These are phyloP conservation scores for Scaptomyza parva DNA, from an alignment of 2,888 invertebrate species.

Conservation along the genomic window DNA sequence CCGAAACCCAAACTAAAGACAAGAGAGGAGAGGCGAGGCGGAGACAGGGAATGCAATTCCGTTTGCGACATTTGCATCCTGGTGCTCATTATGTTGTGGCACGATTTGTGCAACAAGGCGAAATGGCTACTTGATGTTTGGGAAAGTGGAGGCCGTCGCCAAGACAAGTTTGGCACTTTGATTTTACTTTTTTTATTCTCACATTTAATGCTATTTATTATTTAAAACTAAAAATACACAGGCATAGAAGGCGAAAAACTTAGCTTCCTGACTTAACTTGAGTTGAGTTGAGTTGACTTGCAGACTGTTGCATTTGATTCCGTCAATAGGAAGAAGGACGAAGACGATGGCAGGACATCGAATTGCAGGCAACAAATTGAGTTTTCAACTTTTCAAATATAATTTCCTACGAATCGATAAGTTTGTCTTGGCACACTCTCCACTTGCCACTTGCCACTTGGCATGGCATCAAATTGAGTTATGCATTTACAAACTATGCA, in stretches of 20 bases:
- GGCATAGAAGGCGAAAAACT: conserved; percentile 35
- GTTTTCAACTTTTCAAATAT: conserved; percentile 77
- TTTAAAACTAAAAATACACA: conserved; percentile 64
- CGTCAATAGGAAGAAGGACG: conserved; percentile 19
- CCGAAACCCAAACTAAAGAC: conserved; percentile 14
- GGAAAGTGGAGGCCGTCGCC: conserved; percentile 33
- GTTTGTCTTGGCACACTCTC: conserved; percentile 55
- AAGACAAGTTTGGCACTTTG: conserved; percentile 17
- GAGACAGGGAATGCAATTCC: conserved; percentile 63
- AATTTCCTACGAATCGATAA: conserved; percentile 77
- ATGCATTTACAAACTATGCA: conserved; percentile 33
- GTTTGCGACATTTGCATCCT: conserved; percentile 67
- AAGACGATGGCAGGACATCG: conserved; percentile 39
- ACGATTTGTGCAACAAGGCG: conserved; percentile 57
- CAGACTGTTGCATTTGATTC: conserved; percentile 65
- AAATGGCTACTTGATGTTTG: conserved; percentile 61
- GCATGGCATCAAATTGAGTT: conserved; percentile 66
- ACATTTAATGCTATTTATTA: conserved; percentile 69
- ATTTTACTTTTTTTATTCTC: conserved; percentile 19
- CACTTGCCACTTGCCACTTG: conserved; percentile 52
- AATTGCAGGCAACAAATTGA: conserved; percentile 71
- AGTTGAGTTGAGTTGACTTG: too few relatives aligned
- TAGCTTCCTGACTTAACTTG: conserved; percentile 42
- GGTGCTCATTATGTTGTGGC: conserved; percentile 71
- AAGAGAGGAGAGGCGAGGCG: neutral